phyloP scores from a whole-genome alignment of 2,113 vertebrate genomes.

The Pterocles burchelli region DNA sequence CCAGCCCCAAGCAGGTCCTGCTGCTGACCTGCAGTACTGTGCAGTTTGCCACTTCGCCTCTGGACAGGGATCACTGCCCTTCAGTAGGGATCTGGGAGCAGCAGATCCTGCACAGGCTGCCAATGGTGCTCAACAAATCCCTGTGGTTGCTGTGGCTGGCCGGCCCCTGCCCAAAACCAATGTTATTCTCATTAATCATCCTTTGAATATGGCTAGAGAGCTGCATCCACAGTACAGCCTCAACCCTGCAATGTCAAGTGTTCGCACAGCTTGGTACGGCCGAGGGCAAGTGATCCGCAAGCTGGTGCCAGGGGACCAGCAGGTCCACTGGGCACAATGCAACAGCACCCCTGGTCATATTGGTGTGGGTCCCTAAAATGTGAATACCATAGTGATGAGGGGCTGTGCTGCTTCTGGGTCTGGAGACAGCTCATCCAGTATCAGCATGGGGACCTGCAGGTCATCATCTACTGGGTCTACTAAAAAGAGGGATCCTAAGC shows the following conservation, averaged over 20 bases:
- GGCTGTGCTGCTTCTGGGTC: not conserved
- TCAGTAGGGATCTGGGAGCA: not conserved
- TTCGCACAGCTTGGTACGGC: fast-evolving
- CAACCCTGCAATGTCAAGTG: not conserved
- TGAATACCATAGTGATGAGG: not conserved
- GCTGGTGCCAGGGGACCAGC: fast-evolving
- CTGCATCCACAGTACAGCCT: fast-evolving
- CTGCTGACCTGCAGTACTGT: fast-evolving
- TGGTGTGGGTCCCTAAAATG: not conserved
- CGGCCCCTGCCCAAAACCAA: not conserved
- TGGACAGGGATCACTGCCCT: fast-evolving
- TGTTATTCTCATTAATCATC: not conserved
- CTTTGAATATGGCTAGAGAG: not conserved
- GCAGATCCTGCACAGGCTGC: not conserved
- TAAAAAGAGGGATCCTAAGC: not conserved
- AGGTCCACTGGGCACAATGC: not conserved
- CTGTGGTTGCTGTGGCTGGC: not conserved
- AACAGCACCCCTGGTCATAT: fast-evolving
- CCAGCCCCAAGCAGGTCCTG: not conserved
- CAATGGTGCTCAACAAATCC: not conserved
- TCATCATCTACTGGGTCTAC: not conserved
- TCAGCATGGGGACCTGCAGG: not conserved
- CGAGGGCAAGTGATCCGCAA: fast-evolving
- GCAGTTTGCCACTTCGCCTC: fast-evolving
- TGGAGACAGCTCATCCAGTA: not conserved